Percentiles rank a stretch among this genome's conserved stretches.
These are phyloP conservation scores for Stenolophus ochropezus DNA, from an alignment of 2,888 invertebrate species.

Conservation along the genomic window DNA sequence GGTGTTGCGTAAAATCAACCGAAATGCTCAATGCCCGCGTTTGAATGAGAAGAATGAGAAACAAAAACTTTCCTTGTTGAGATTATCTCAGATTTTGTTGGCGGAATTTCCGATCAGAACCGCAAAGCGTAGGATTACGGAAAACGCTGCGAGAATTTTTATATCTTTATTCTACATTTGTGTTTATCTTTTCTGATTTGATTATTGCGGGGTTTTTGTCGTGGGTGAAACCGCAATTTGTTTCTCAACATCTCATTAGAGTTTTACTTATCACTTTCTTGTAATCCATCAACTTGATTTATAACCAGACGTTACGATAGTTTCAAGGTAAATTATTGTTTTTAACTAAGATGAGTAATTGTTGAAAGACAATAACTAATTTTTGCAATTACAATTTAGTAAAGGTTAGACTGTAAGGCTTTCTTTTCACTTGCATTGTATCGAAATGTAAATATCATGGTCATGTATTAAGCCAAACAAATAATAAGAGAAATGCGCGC, in stretches of 20 bases:
- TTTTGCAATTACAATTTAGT: background rate
- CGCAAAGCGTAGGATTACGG: conserved; percentile 42
- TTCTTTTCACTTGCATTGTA: conserved; percentile 35
- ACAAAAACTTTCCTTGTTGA: conserved; percentile 37
- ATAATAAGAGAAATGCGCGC: conserved; percentile 40
- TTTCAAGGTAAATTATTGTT: background rate
- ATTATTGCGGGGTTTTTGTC: conserved; percentile 3
- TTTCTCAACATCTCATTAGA: background rate
- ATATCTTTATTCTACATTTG: conserved; percentile 13
- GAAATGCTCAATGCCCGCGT: background rate
- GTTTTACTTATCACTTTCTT: background rate
- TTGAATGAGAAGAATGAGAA: conserved; percentile 4
- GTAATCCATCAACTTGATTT: background rate
- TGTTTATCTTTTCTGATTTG: conserved; percentile 26
- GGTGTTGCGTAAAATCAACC: background rate
- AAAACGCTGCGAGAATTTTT: background rate
- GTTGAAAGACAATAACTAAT: background rate
- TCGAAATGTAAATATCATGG: conserved; percentile 33
- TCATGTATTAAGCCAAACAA: conserved; percentile 13
- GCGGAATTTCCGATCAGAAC: conserved; percentile 11
- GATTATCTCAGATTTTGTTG: conserved; percentile 24
- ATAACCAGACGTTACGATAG: background rate
- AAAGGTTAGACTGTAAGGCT: conserved; percentile 16
- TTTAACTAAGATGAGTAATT: background rate
- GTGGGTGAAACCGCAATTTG: conserved; percentile 22